Evolutionary conservation across 2,797 vertebrate genomes (phyloP), one percentile per base, ranked within the genome.

Genomic region (Lepus townsendii): DNA sequence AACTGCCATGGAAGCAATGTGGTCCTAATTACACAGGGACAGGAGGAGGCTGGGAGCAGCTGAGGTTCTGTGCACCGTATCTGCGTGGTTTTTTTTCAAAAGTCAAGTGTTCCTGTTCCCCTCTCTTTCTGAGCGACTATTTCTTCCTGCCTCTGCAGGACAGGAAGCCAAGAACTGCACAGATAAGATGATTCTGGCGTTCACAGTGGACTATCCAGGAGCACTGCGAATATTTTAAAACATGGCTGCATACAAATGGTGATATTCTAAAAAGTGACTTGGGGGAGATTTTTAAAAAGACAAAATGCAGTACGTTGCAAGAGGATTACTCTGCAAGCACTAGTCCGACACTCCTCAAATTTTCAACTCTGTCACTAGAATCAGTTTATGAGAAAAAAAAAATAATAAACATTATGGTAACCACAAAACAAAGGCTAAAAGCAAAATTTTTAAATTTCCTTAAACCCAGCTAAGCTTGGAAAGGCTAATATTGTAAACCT

Each of bases 1-100:
- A 97, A 98, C 97, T 98, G 98, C 98, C 98, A 96, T 91, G 97
- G 96, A 97, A 97, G 97, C 98, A 98, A 97, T 95, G 97, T 97
- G 98, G 95, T 98, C 98, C 97, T 97, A 98, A 98, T 98, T 98
- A 98, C 95, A 35, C 93, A 87, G 76, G 94, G 13, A 96, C 86
- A 93, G 90, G 95, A 89, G 60, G 88, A 79, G 87, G 93, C 92
- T n/a, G 69, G 88, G 96, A 79, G 17, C 80, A 3, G 32, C 54
- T 79, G 69, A 12, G 87, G 87, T 90, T 97, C 96, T 68, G 96
- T 52, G 97, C 96, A 96, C 93, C 76, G 93, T 65, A 86, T 92
- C 80, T 82, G 50, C 13, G 71, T 50, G 68, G 17, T 57, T 57
- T 57, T 16, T 92, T 79, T 13, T 27, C 69, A 71, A 72, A 92